These are phyloP conservation scores for Cranoglanis bouderius DNA, from an alignment of 2,113 vertebrate species.

Conservation along the genomic window DNA sequence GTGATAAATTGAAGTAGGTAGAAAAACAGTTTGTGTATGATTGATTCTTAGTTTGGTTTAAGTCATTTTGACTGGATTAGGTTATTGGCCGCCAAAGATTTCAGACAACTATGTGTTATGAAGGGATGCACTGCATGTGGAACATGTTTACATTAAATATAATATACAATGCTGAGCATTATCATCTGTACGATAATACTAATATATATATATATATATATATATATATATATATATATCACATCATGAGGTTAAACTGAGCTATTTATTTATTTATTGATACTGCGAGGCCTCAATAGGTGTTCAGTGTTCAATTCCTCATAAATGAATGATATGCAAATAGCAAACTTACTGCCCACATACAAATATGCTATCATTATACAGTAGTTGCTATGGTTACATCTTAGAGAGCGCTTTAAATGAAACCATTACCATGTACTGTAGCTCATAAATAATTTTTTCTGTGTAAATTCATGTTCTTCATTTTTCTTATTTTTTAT, in stretches of 20 bases:
- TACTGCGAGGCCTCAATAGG: not conserved
- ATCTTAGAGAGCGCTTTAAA: constrained; percentile 1
- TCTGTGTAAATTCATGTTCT: not conserved
- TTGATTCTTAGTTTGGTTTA: not conserved
- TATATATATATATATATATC: not conserved
- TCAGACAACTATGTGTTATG: not conserved
- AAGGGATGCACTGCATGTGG: not conserved
- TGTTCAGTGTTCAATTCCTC: constrained; percentile 6
- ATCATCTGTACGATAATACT: not conserved
- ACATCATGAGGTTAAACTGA: not conserved
- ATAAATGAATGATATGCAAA: constrained; percentile 19
- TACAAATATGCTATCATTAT: constrained; percentile 27
- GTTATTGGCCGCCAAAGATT: not conserved
- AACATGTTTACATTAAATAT: not conserved
- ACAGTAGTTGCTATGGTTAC: constrained; percentile 32
- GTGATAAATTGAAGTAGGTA: constrained; percentile 6
- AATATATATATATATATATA: no score
- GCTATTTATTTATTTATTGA: not conserved
- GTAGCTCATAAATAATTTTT: not conserved
- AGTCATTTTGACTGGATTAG: not conserved
- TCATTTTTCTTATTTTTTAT: not conserved
- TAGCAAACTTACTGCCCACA: constrained; percentile 21
- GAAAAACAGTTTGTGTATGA: not conserved
- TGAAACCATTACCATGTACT: not conserved
- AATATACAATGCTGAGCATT: not conserved